Evolutionary conservation across 2,113 vertebrate genomes (phyloP), one percentile per base, ranked within the genome.

Genomic region (Galbula dea): DNA sequence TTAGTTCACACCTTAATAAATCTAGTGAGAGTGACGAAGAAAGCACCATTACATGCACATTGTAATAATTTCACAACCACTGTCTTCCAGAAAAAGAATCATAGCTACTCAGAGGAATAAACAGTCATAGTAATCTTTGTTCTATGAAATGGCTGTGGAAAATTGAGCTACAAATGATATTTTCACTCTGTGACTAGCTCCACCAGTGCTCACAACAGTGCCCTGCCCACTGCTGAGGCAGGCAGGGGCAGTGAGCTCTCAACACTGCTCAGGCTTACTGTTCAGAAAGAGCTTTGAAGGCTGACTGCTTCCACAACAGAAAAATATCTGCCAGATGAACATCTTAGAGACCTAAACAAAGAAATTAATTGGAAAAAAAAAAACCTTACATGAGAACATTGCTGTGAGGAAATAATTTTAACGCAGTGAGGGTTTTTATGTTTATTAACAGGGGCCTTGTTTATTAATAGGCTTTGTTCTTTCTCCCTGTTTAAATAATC

Each of bases 201-300:
- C 5, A 32, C 8, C 10, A 21, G 12, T 13, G 14, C 9, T 27
- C 30, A 34, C 1, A 1, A 37, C 2, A 86, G 41, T 9, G 0
- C 7, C 30, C 45, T 58, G 61, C 30, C 46, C 51, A 23, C 24
- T 3, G 3, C 46, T 19, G 5, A 41, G 63, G 67, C 52, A 72
- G 67, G 45, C 45, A 45, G 61, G 55, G 55, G 32, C 32, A 19
- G 57, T 78, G 54, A 85, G 72, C 52, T 58, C 57, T 34, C 43
- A 59, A 32, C n/a, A 61, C 49, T 45, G 24, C 26, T 81, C 57
- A 49, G 39, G 13, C 7, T 36, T 37, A 51, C 37, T 37, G 63
- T 51, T 76, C 76, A 77, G 54, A 51, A 15, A 3, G 0, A n/a
- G 18, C 48, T 87, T 79, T 48, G 34, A 46, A 82, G 52, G 48